phyloP scores from a whole-genome alignment of 2,888 invertebrate species.

The Sylvicola cinctus region DNA sequence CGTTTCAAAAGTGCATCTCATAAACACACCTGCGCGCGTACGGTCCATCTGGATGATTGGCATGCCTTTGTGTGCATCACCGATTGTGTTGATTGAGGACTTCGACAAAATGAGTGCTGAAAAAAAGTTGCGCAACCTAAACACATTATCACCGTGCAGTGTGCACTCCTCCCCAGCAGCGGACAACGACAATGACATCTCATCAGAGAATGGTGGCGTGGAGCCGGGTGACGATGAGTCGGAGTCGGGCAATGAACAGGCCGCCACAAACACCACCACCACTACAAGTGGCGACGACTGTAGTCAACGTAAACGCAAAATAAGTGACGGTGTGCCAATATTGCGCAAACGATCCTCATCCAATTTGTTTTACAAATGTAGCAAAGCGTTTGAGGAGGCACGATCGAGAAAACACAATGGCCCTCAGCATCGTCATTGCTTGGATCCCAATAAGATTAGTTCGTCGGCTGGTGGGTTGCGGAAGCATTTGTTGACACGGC shows the following conservation, averaged over 20 bases:
- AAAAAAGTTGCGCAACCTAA: conserved; percentile 13
- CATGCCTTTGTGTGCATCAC: conserved; percentile 20
- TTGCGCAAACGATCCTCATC: conserved; percentile 19
- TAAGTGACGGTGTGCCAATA: not conserved
- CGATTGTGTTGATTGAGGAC: conserved; percentile 24
- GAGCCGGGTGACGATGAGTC: not conserved
- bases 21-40: too few species aligned
- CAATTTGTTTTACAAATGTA: conserved; percentile 20
- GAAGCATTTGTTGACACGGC: conserved; percentile 25
- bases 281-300: conserved; percentile 12
- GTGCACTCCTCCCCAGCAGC: not conserved
- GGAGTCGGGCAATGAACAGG: conserved; percentile 6
- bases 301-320: not conserved
- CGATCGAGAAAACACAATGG: conserved; percentile 28
- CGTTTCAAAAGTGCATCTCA: too few species aligned
- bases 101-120: conserved; percentile 28
- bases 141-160: not conserved
- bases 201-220: conserved; percentile 17
- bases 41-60: too few species aligned
- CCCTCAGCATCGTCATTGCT: conserved; percentile 24
- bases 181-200: conserved; percentile 16
- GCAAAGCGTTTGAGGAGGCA: conserved; percentile 23
- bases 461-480: conserved; percentile 25
- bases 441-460: conserved; percentile 17
- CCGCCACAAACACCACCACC: conserved; percentile 8